Percentiles rank a stretch among this genome's conserved stretches.
Evolutionary conservation across 2,888 invertebrate genomes (phyloP).

Genomic region (Pocota personata): DNA sequence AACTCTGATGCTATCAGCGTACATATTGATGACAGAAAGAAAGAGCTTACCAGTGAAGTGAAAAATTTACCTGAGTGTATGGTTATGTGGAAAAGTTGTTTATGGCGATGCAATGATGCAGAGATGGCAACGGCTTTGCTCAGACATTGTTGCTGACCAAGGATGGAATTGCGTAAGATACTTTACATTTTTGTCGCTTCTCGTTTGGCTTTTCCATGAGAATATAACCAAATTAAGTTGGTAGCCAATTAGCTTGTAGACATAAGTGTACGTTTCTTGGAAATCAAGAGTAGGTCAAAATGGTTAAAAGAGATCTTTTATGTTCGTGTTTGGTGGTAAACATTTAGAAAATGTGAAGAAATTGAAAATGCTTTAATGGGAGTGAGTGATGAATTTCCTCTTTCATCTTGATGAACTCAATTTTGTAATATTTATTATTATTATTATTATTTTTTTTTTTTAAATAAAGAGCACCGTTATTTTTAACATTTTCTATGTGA

Average conservation of each 20-base stretch:
- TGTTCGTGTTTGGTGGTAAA: background rate
- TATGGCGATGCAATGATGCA: slow-evolving; percentile 37
- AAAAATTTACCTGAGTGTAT: slow-evolving; percentile 5
- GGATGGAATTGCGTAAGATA: slow-evolving; percentile 57
- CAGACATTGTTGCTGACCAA: slow-evolving; percentile 29
- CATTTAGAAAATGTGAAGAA: background rate
- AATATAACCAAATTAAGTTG: slow-evolving; percentile 59
- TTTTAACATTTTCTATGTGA: background rate
- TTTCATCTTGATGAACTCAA: background rate
- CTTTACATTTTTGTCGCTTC: slow-evolving; percentile 51
- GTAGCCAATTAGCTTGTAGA: slow-evolving; percentile 51
- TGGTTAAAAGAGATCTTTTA: background rate
- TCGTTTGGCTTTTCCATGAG: slow-evolving; percentile 37
- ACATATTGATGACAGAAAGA: slow-evolving; percentile 13
- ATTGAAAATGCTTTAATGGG: background rate
- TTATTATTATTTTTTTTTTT: background rate
- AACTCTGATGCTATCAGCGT: background rate
- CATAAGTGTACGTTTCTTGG: slow-evolving; percentile 7
- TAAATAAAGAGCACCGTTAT: background rate
- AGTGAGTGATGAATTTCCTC: background rate
- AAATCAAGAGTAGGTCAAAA: slow-evolving; percentile 57
- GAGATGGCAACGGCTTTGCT: background rate
- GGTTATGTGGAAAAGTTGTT: slow-evolving; percentile 33
- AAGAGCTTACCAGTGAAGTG: slow-evolving; percentile 24
- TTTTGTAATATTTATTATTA: background rate